These are phyloP conservation scores for Cavia aperea DNA, from an alignment of 2,113 vertebrate species.

Conservation along the genomic window DNA sequence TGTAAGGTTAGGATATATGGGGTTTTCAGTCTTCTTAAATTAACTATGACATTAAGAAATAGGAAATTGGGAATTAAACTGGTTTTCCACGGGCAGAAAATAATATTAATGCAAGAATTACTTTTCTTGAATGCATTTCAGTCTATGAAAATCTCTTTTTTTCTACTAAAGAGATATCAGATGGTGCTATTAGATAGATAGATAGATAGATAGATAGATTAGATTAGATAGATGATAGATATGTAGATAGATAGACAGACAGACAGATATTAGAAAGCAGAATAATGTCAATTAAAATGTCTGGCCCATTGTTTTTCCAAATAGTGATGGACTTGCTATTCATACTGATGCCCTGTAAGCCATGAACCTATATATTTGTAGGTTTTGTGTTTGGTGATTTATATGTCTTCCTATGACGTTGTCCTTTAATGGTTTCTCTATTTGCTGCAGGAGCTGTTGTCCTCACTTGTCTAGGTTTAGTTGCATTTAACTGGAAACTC, in stretches of 20 bases:
- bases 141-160: not conserved
- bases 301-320: conserved; percentile 10
- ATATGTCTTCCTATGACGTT: conserved; percentile 45
- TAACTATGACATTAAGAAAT: not conserved
- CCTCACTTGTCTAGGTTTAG: conserved; percentile 70
- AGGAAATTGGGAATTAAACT: conserved; percentile 16
- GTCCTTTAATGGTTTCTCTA: conserved; percentile 58
- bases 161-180: conserved; percentile 25
- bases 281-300: conserved; percentile 16
- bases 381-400: conserved; percentile 43
- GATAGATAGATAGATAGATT: conserved; percentile 16
- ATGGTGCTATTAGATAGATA: conserved; percentile 16
- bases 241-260: not conserved
- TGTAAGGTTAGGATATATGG: not conserved
- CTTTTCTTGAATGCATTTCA: conserved; percentile 19
- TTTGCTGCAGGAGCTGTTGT: conserved; percentile 71
- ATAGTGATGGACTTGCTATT: not conserved
- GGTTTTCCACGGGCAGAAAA: not conserved
- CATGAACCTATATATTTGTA: conserved; percentile 38
- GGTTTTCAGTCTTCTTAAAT: not conserved
- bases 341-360: not conserved
- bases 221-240: not conserved
- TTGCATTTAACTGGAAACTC: conserved; percentile 69
- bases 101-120: conserved; percentile 8
- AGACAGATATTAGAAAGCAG: conserved; percentile 27